Base-by-base conservation (phyloP, 1,140 invertebrate species). In the Ephestia elutella region DNA sequence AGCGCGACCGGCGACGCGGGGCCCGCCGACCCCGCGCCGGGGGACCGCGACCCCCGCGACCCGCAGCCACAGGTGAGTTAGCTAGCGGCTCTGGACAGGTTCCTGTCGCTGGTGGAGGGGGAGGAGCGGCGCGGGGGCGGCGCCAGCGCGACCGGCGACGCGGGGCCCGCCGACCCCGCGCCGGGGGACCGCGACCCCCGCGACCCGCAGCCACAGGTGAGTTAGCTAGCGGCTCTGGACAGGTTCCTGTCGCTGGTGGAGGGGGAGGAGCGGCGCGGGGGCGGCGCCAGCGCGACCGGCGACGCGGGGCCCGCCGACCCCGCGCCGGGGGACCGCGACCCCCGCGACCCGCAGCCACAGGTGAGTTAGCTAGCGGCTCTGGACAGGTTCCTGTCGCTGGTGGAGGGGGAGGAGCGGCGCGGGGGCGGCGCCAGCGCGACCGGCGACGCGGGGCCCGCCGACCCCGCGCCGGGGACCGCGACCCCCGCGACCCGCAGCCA, bases 381-480 rank as follows among this genome's bases (percentile, higher is more conserved):
- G 32, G 85, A 90, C 1, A 80, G 89, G 19, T 97, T 93, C 78
- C 82, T 96, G 38, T 83, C 90, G 0, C 87, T 93, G 63, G 93
- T 96, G 58, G 93, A 95, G 72, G 92, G 93, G 0, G 93, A 95
- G 66, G 94, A 95, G 71, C 88, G 93, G 48, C 89, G 94, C 15
- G 56, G 54, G 0, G 18, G 60, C 5, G 21, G 30, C 21, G 62
- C 35, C 35, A 35, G 62, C 8, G 63, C 68, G 53, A 32, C 38
- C 38, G 59, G 51, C 19, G 56, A 57, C 21, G 65, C 35, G 50
- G 50, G 19, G 19, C 18, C 17, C 7, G 9, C 10, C 11, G 49
- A 20, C 18, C 9, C 49, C 49, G 18, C 49, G 11, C 58, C 63
- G 70, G 73, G 63, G 80, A 82, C 58, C 69, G 1, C 68, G 28